A percentile compares a stretch with the other conserved stretches of the same genome.
phyloP scores from a whole-genome alignment of 2,113 vertebrate genomes.

The Solenodon paradoxus region DNA sequence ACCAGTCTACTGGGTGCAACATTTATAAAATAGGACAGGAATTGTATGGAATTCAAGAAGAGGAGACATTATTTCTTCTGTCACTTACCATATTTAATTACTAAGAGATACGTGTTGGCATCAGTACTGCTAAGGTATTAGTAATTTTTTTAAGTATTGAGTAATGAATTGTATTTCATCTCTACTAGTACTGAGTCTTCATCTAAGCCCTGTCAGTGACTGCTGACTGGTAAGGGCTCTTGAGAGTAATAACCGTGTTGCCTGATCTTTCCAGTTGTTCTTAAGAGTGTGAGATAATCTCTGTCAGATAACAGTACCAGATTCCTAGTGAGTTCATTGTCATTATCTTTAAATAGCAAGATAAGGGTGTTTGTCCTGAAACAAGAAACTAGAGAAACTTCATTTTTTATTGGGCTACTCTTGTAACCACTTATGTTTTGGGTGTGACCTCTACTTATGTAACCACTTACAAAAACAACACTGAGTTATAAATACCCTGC shows the following conservation, averaged over 20 bases:
- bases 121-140: background rate
- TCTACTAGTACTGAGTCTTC: background rate
- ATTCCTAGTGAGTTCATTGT: background rate
- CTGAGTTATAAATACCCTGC: too few species aligned
- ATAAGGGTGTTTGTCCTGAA: too few species aligned
- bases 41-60: background rate
- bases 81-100: background rate
- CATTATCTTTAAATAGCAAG: too few species aligned
- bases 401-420: too few species aligned
- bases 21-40: background rate
- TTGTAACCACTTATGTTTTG: too few species aligned
- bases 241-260: background rate
- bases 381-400: too few species aligned
- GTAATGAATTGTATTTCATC: conserved; percentile 12
- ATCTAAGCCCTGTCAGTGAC: background rate
- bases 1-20: background rate
- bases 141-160: background rate
- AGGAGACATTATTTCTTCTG: background rate
- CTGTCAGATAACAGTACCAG: background rate
- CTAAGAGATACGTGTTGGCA: background rate
- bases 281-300: background rate
- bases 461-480: too few species aligned
- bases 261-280: background rate
- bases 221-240: background rate
- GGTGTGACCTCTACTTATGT: too few species aligned